These are phyloP conservation scores for Iguana delicatissima DNA, from an alignment of 2,797 vertebrate genomes.

Conservation along the genomic window DNA sequence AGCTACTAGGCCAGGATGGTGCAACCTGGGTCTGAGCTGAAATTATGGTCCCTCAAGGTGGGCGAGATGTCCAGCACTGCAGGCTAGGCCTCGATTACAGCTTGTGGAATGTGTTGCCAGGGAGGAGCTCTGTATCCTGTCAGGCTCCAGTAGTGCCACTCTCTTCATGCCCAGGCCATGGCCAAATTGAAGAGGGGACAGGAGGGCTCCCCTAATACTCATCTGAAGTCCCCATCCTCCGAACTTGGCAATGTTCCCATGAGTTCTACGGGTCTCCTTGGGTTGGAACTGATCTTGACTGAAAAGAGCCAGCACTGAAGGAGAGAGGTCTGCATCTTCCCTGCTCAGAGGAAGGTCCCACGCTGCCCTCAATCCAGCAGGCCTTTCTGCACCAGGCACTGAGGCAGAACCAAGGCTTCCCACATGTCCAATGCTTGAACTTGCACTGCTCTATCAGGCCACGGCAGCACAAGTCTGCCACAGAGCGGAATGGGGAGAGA, in stretches of 20 bases:
- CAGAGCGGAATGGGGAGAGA: neutral
- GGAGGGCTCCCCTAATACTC: neutral
- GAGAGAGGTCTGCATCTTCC: neutral
- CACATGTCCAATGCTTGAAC: neutral
- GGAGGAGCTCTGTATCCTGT: neutral
- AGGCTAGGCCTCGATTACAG: neutral
- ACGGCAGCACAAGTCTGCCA: neutral
- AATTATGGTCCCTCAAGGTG: neutral
- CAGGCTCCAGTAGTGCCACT: slow-evolving; percentile 26
- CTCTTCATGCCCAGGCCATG: neutral
- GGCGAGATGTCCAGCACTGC: neutral
- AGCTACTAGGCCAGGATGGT: neutral
- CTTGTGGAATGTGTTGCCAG: slow-evolving; percentile 12
- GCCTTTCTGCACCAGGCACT: slow-evolving; percentile 11
- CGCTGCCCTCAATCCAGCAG: neutral
- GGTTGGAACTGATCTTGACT: neutral
- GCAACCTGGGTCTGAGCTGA: neutral
- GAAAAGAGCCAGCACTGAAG: slow-evolving; percentile 16
- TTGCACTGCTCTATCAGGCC: neutral
- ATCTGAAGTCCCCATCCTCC: neutral
- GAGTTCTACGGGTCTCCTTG: neutral
- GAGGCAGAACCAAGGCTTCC: neutral
- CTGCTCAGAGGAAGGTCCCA: slow-evolving; percentile 14
- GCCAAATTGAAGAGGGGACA: neutral
- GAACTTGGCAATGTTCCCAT: neutral